Base-by-base conservation (phyloP, 2,113 vertebrate genomes). In the Ptyas mucosa region DNA sequence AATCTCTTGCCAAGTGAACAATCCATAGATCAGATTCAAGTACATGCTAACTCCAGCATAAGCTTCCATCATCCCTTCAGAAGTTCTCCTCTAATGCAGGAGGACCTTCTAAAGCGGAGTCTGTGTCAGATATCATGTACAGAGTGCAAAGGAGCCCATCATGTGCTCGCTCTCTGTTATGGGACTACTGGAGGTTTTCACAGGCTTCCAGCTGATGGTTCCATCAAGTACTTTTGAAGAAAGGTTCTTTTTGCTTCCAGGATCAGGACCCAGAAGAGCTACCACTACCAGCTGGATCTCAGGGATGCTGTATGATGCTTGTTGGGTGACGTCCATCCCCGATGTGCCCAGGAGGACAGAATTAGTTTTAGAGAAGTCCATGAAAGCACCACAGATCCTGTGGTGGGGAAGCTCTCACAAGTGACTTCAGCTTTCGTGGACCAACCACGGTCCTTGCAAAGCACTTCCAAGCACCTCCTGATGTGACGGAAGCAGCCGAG, bases 361-460 rank as follows among this genome's bases (percentile, higher is more conserved):
- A 23, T 46, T 29, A 53, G 12, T 20, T 0, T 20, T 11, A 18
- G 54, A 20, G 43, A 4, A 2, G 9, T 18, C n/a, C 34, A 21
- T 14, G 5, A 9, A 34, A 11, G 9, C 15, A 24, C 21, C 23
- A n/a, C 34, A 6, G 29, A 55, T 8, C 11, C 49, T 61, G 3
- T 26, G 9, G 1, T 64, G 5, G n/a, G 20, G 39, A 89, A 29
- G 2, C 29, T 3, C 24, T 12, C 5, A 23, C 14, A 1, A 0
- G 14, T 5, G 39, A 21, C 21, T 91, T 57, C 0, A 0, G 24
- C 54, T 89, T 54, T 0, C 0, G 0, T 53, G 85, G 3, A 2
- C 15, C 0, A 0, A 91, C 0, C 53, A 0, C 0, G 0, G 14
- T 0, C 2, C 0, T 0, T 39, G 46, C 12, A 15, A 3, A 86